Conservation (phyloP, 1,140 invertebrate species). For the Hermatobates lingyangjiaoensis region DNA sequence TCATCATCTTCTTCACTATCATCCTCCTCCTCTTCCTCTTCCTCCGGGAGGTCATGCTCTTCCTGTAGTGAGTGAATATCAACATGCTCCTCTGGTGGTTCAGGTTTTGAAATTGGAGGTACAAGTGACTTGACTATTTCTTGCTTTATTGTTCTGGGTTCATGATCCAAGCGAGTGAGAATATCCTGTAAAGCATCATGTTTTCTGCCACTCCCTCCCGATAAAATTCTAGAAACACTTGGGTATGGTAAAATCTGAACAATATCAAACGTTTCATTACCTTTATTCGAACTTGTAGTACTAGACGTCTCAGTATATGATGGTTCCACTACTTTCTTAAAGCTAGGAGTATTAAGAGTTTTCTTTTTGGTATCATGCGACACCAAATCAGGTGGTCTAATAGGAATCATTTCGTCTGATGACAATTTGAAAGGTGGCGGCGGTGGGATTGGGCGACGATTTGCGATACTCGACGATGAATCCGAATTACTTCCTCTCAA, state of each 20-base stretch:
- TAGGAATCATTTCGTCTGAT: constrained; percentile 56
- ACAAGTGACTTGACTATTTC: constrained; percentile 15
- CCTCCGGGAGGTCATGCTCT: neutral
- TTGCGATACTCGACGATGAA: constrained; percentile 6
- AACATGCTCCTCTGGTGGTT: neutral
- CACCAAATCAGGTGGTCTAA: constrained; percentile 33
- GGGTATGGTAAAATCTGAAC: constrained; percentile 39
- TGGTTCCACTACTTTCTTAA: constrained; percentile 18
- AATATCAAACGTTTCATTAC: constrained; percentile 31
- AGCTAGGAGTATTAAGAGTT: constrained; percentile 43
- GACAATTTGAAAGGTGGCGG: constrained; percentile 54
- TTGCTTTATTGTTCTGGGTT: constrained; percentile 16
- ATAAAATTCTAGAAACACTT: constrained; percentile 58
- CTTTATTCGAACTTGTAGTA: constrained; percentile 16
- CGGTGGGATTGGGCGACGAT: constrained; percentile 29
- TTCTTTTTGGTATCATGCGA: constrained; percentile 37
- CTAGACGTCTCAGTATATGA: constrained; percentile 17
- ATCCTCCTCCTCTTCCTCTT: neutral
- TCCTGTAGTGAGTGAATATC: too few relatives aligned
- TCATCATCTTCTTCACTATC: neutral
- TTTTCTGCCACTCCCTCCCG: constrained; percentile 57
- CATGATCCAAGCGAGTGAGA: constrained; percentile 15
- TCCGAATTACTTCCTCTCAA: constrained; percentile 41
- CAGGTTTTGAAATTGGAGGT: constrained; percentile 12
- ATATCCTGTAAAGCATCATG: constrained; percentile 41